A percentile compares a stretch with the other conserved stretches of the same genome.
Evolutionary conservation across 2,797 vertebrate species (phyloP).

Genomic region (Thalassophryne amazonica): DNA sequence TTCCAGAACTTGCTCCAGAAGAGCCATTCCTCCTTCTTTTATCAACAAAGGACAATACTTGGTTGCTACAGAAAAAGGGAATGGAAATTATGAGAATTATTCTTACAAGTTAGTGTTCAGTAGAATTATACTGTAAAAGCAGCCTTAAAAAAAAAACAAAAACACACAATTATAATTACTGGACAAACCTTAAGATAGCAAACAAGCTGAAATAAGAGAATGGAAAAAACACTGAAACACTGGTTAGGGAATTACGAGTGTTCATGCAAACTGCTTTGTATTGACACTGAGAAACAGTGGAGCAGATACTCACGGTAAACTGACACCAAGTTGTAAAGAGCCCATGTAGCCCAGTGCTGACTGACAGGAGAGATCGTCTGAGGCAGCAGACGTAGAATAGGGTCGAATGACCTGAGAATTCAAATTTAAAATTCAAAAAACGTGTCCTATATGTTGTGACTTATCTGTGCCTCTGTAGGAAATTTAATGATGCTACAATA

Average conservation of each 20-base stretch:
- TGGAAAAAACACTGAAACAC: no score
- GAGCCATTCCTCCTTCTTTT: constrained; percentile 90
- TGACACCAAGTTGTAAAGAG: constrained; percentile 94
- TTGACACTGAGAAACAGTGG: background rate
- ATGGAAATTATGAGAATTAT: background rate
- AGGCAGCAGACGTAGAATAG: constrained; percentile 94
- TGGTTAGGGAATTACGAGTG: no score
- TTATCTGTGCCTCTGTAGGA: no score
- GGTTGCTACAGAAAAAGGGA: constrained; percentile 74
- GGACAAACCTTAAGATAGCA: no score
- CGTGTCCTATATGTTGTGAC: no score
- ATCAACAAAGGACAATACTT: constrained; percentile 97
- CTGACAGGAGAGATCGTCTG: constrained; percentile 93
- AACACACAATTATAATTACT: no score
- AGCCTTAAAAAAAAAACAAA: no score
- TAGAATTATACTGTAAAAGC: background rate
- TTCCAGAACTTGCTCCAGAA: constrained; percentile 87
- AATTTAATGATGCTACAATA: no score
- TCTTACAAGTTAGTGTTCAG: background rate
- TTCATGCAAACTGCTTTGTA: no score
- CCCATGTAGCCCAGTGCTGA: constrained; percentile 99
- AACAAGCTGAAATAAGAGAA: no score
- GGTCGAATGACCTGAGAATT: constrained; percentile 91
- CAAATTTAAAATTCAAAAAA: background rate
- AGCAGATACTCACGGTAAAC: constrained; percentile 91